Percentiles rank a stretch among this genome's conserved stretches.
phyloP scores from a whole-genome alignment of 2,888 invertebrate genomes.

The Uropetala carovei region DNA sequence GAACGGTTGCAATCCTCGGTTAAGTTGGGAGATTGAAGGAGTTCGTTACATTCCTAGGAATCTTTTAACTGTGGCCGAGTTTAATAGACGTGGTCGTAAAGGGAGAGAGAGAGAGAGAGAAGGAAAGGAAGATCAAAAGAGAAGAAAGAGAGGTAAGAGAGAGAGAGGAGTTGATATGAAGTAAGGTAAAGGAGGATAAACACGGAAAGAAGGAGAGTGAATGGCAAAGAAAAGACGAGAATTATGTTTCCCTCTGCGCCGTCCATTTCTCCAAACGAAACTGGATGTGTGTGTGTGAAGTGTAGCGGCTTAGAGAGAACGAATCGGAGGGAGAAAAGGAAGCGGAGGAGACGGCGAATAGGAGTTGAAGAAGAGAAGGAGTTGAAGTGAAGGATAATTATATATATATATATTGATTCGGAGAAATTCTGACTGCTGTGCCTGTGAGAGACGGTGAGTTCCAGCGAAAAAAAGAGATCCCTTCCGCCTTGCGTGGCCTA shows the following conservation, averaged over 20 bases:
- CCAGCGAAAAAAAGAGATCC: neutral
- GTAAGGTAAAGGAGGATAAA: neutral
- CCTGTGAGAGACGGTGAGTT: constrained; percentile 12
- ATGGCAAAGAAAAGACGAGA: neutral
- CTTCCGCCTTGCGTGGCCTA: neutral
- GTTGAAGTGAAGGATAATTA: neutral
- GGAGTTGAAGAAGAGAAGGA: neutral
- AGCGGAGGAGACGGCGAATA: neutral
- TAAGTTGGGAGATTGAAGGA: no score
- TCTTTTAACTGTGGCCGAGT: no score
- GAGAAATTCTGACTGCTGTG: constrained; percentile 15
- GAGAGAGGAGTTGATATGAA: neutral
- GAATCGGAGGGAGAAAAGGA: neutral
- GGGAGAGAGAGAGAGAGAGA: neutral
- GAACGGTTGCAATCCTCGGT: no score
- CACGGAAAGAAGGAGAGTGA: no score
- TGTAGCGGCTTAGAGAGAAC: no score
- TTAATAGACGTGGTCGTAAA: neutral
- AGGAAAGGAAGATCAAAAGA: no score
- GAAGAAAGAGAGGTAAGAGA: neutral
- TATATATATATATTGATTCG: neutral
- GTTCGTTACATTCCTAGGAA: no score
- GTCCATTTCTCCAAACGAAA: constrained; percentile 1
- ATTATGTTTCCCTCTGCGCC: neutral
- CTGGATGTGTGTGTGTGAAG: neutral